Conservation (phyloP, 2,797 vertebrate genomes). For the Eulemur mongoz region DNA sequence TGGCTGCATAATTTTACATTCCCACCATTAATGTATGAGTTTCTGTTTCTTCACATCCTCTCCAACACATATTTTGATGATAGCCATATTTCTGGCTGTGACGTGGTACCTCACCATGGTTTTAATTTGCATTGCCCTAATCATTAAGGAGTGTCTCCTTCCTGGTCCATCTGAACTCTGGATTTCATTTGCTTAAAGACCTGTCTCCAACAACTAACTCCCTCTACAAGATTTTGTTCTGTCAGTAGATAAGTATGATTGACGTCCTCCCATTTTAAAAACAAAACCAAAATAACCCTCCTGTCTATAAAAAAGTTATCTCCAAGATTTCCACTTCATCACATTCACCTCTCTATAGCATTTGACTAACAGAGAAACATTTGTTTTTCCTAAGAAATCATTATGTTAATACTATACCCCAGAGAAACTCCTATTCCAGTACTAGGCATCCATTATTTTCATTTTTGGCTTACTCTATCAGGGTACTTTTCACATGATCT, state of each 20-base stretch:
- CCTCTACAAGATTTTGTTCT: background rate
- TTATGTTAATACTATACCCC: background rate
- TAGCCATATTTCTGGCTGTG: background rate
- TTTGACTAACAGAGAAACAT: background rate
- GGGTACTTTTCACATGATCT: background rate
- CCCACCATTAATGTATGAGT: fast-evolving
- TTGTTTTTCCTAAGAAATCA: background rate
- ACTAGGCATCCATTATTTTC: background rate
- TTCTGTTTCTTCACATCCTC: background rate
- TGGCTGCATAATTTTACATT: background rate
- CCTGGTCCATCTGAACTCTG: too few species aligned
- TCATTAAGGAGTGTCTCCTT: background rate
- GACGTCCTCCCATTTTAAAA: background rate
- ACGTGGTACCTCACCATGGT: background rate
- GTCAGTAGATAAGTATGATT: background rate
- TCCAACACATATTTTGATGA: background rate
- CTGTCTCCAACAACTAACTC: background rate
- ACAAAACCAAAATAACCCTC: background rate
- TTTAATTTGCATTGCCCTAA: background rate
- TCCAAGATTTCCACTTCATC: background rate
- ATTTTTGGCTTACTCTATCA: background rate
- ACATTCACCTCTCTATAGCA: background rate
- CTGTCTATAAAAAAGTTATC: background rate
- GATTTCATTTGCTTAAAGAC: background rate
- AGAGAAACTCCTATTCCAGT: background rate